These are phyloP conservation scores for Ectobius pallidus DNA, from an alignment of 2,888 invertebrate genomes.

Conservation along the genomic window DNA sequence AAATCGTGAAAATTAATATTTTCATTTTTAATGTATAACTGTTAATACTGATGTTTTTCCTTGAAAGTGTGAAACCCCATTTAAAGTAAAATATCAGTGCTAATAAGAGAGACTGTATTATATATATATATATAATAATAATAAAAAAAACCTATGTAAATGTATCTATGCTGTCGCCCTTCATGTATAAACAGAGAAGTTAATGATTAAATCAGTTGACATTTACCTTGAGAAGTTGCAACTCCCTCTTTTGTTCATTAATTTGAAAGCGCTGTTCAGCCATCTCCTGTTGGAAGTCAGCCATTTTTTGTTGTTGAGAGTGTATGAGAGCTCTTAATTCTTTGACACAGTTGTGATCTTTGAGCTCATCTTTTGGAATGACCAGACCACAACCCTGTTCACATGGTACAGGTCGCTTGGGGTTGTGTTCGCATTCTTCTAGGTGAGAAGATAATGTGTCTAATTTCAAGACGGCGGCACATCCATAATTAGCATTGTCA, in stretches of 20 bases:
- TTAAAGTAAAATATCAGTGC: no score
- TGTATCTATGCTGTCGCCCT: no score
- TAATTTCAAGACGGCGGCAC: slow-evolving; percentile 82
- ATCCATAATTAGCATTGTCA: slow-evolving; percentile 90
- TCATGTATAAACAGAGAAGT: no score
- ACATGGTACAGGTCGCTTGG: slow-evolving; percentile 91
- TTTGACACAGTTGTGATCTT: slow-evolving; percentile 92
- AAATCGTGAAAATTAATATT: no score
- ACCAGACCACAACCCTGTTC: slow-evolving; percentile 93
- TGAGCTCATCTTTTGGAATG: slow-evolving; percentile 93
- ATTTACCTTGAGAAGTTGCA: slow-evolving; percentile 86
- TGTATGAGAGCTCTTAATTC: slow-evolving; percentile 85
- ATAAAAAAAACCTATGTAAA: no score
- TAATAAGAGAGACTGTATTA: no score
- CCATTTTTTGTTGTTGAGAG: slow-evolving; percentile 84
- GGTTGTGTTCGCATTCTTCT: slow-evolving; percentile 92
- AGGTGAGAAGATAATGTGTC: slow-evolving; percentile 85
- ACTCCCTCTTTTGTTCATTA: slow-evolving; percentile 87
- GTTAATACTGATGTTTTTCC: no score
- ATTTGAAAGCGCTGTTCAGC: slow-evolving; percentile 86
- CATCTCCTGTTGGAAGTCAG: slow-evolving; percentile 85
- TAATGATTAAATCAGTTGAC: no score
- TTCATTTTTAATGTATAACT: no score
- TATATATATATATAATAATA: no score
- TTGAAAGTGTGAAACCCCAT: no score